Base-by-base conservation (phyloP, 2,888 invertebrate genomes). In the Neoascia interrupta region DNA sequence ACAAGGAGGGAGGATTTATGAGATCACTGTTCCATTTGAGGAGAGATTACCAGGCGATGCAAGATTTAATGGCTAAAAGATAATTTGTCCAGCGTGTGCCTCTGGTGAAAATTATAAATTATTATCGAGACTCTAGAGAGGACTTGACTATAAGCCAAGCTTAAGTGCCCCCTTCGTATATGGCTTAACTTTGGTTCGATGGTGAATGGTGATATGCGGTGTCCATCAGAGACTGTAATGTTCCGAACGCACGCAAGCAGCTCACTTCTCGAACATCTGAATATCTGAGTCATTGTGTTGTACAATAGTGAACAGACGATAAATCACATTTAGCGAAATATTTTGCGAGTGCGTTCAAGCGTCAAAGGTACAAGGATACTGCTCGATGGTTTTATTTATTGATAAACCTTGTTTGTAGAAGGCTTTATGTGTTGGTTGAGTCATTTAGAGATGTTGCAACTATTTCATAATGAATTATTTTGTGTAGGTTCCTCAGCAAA, bases 11-110 rank as follows among this genome's bases (percentile, higher is more conserved):
- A 69, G 54, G 64, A 76, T 76, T 76, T 76, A 76, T 76, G 76
- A 58, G 76, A 60, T 76, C 64, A 58, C 39, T 36, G 31, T 41
- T 72, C 72, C 64, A 76, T 76, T 72, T 76, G 72, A 53, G 72
- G 53, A 37, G 43, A 70, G 64, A 75, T 75, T 75, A 66, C 41
- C 28, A 16, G 39, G 10, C 64, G 54, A 66, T 76, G 51, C 26
- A 28, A 64, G 64, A 66, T 66, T 76, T 76, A 70, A 37, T 58
- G 45, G 16, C 31, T 63, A 34, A 58, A 36, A 70, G 53, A 64
- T 72, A 76, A 76, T 76, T 76, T 76, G 76, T 76, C 69, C 34
- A 45, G 75, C 76, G 53, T 76, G 76, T 76, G 76, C 76, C 76
- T 76, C 64, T 76, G 70, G 51, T 70, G 70, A 58, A 53, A 64